These are phyloP conservation scores for Neopelma chrysocephalum DNA, from an alignment of 2,797 vertebrate species.

Conservation along the genomic window DNA sequence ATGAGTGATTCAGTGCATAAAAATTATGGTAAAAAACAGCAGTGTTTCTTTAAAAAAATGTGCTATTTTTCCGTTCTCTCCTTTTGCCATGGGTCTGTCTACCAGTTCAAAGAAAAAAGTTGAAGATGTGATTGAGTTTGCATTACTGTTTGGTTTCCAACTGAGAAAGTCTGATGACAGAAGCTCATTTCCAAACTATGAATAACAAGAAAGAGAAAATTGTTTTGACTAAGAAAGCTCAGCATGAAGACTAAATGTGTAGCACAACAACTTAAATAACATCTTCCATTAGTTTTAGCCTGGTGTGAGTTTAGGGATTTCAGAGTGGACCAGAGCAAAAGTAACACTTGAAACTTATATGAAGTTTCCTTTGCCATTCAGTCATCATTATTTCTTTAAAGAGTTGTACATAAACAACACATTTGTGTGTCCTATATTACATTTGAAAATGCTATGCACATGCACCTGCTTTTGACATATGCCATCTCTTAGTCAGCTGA, in stretches of 20 bases:
- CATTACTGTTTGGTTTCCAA: not conserved
- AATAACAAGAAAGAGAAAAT: not conserved
- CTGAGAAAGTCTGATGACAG: not conserved
- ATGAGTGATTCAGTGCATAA: not conserved
- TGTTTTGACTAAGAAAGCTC: not conserved
- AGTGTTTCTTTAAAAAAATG: not conserved
- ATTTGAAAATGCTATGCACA: not conserved
- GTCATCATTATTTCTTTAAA: not conserved
- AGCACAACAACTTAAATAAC: not conserved
- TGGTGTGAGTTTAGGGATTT: not conserved
- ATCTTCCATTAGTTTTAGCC: not conserved
- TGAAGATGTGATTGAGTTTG: not conserved
- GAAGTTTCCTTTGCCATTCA: not conserved
- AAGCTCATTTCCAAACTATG: not conserved
- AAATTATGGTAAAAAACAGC: not conserved
- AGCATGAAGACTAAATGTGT: not conserved
- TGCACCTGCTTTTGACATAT: not conserved
- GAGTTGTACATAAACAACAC: not conserved
- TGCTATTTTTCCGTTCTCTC: not conserved
- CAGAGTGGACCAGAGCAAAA: not conserved
- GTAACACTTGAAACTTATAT: not conserved
- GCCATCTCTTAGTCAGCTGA: not conserved
- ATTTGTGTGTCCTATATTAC: not conserved
- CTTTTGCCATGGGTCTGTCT: not conserved
- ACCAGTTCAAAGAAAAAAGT: not conserved